Base-by-base conservation (phyloP, 2,797 vertebrate genomes). In the Rhyacichthys aspro region DNA sequence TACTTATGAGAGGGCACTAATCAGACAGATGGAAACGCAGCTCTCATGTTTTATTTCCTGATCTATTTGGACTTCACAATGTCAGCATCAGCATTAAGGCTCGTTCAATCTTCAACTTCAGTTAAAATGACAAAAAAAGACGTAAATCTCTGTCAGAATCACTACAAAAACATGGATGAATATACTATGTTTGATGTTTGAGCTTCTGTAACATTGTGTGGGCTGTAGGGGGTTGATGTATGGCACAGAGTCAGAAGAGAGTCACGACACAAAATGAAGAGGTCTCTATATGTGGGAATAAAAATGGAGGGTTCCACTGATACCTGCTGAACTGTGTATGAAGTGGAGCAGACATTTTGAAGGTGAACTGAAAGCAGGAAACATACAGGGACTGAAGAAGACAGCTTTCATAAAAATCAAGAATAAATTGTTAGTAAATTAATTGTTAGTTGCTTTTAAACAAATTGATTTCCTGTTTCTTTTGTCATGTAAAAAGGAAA, bases 341-440 rank as follows among this genome's bases (percentile, higher is more conserved):
- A 4, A 34, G 43, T 43, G 68, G 33, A 61, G 70, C 45, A 1
- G 81, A 76, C 74, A 55, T 74, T 70, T 79, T 85, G 71, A 86
- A 78, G 71, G 73, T 59, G 81, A 83, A 38, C 65, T 17, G 41
- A 12, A 42, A 67, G 56, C 60, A 44, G 72, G 57, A 62, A 59
- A 68, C 37, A 28, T 18, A 48, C 16, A 23, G 39, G 42, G 18
- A 63, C 1, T 47, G 12, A 19, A 44, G 9, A 11, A 45, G 9
- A 17, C 10, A 10, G 7, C 12, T 41, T 5, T 14, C 12, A 41
- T 12, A 41, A 3, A 41, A 41, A 14, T 5, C 4, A 41, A 2
- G 8, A 41, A 41, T 9, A 1, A 37, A 3, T 14, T 12, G 5
- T 41, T 41, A 5, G 36, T 9, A 37, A 37, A 37, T 1, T n/a